Evolutionary conservation across 2,797 vertebrate species (phyloP).

Genomic region (Spinus pinus): DNA sequence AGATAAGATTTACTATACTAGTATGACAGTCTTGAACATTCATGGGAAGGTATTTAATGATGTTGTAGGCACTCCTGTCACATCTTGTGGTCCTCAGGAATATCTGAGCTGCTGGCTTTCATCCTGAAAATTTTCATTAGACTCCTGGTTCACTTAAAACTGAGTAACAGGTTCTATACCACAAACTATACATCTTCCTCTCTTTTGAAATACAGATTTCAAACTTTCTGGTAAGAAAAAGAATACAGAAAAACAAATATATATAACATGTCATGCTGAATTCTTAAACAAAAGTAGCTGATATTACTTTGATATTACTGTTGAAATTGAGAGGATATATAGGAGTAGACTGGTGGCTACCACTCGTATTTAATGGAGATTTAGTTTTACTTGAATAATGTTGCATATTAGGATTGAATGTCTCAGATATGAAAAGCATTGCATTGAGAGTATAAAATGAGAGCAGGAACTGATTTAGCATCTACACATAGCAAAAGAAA

Average conservation of each 20-base stretch:
- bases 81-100: neutral
- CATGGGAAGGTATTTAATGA: neutral
- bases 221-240: neutral
- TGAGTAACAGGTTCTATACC: neutral
- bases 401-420: conserved; percentile 68
- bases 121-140: conserved; percentile 14
- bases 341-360: conserved; percentile 30
- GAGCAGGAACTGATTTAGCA: conserved; percentile 32
- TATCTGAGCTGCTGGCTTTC: neutral
- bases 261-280: conserved; percentile 20
- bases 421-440: conserved; percentile 59
- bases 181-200: neutral
- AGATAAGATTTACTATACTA: neutral
- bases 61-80: neutral
- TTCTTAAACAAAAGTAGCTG: conserved; percentile 11
- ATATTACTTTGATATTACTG: conserved; percentile 42
- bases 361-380: conserved; percentile 43
- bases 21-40: neutral
- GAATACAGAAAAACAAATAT: neutral
- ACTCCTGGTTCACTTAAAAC: neutral
- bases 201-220: conserved; percentile 5
- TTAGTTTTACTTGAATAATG: conserved; percentile 58
- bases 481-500: conserved; percentile 1
- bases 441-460: conserved; percentile 39
- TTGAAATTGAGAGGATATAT: conserved; percentile 5